Percentiles rank a stretch among this genome's conserved stretches.
These are phyloP conservation scores for Germaria angustata DNA, from an alignment of 2,888 invertebrate genomes.

Conservation along the genomic window DNA sequence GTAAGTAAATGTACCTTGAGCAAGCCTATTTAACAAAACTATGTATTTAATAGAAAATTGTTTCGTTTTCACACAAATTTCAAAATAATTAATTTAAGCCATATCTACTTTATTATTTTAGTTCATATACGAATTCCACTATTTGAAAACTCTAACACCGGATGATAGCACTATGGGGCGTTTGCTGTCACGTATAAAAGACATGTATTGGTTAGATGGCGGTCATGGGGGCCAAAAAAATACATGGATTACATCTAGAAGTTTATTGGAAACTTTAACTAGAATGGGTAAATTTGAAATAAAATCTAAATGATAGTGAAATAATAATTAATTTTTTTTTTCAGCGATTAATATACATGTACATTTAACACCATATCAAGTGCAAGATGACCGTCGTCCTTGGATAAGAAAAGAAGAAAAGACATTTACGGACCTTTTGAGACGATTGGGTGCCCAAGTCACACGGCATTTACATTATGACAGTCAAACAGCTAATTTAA, in stretches of 20 bases:
- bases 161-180: slow-evolving; percentile 84
- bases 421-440: slow-evolving; percentile 85
- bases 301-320: background rate
- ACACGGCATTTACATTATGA: slow-evolving; percentile 84
- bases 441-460: slow-evolving; percentile 85
- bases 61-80: background rate
- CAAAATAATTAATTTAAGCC: background rate
- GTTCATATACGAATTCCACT: slow-evolving; percentile 91
- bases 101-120: slow-evolving; percentile 76
- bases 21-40: too few species aligned
- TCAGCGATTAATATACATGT: slow-evolving; percentile 86
- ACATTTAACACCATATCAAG: slow-evolving; percentile 95
- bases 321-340: background rate
- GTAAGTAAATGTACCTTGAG: too few species aligned
- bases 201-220: slow-evolving; percentile 95
- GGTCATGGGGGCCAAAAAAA: slow-evolving; percentile 93
- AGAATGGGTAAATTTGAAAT: slow-evolving; percentile 82
- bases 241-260: slow-evolving; percentile 91
- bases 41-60: too few species aligned
- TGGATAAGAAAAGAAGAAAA: slow-evolving; percentile 93
- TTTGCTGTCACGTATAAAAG: slow-evolving; percentile 85
- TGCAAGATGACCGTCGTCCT: slow-evolving; percentile 87
- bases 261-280: slow-evolving; percentile 87
- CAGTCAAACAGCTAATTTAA: slow-evolving; percentile 82
- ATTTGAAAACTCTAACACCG: slow-evolving; percentile 85